Conservation (phyloP, 1,140 invertebrate species). For the Drosophila nikananu region DNA sequence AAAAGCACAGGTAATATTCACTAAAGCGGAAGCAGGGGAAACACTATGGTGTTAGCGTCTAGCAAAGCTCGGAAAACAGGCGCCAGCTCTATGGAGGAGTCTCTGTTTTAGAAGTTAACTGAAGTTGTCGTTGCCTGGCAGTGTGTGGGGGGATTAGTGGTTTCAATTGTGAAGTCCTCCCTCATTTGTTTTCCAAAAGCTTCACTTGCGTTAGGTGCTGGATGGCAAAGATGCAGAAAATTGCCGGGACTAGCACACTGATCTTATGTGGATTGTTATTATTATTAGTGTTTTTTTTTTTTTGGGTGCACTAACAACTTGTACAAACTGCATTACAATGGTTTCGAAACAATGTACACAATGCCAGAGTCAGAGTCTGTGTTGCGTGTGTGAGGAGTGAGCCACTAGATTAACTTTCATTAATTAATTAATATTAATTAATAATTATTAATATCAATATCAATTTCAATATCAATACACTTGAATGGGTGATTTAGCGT, state of each 20-base stretch:
- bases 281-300: not conserved
- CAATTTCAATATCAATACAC: not conserved
- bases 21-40: slow-evolving; percentile 33
- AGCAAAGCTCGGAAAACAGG: slow-evolving; percentile 13
- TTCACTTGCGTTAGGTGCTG: slow-evolving; percentile 1
- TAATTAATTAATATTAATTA: too few species aligned
- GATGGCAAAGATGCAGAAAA: slow-evolving; percentile 14
- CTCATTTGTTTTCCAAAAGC: not conserved
- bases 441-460: too few species aligned
- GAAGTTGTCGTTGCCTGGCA: not conserved
- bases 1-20: slow-evolving; percentile 11
- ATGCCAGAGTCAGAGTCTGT: slow-evolving; percentile 24
- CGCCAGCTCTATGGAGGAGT: too few species aligned
- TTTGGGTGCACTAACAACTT: slow-evolving; percentile 55
- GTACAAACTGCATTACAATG: slow-evolving; percentile 52
- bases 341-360: slow-evolving; percentile 33
- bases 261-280: slow-evolving; percentile 7
- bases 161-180: not conserved
- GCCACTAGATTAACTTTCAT: too few species aligned
- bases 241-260: slow-evolving; percentile 9
- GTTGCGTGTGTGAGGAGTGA: not conserved
- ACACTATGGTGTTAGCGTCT: slow-evolving; percentile 29
- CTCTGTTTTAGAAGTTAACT: not conserved
- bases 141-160: not conserved
- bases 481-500: not conserved